Conservation (phyloP, 23 tunicate species). For the Halocynthia aurantium region DNA sequence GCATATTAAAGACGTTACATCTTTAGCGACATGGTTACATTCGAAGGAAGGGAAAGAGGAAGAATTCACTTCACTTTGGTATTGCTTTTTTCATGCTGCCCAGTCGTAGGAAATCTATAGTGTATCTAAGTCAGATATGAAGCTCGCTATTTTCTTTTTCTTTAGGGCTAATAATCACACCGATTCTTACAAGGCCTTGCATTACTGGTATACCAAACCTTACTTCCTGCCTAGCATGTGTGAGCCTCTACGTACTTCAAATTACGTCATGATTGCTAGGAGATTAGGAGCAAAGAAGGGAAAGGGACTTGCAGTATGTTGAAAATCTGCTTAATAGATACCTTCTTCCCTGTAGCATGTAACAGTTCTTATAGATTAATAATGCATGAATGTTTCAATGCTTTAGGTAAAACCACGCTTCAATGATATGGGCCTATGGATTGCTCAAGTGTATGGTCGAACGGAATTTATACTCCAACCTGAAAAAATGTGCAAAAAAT, state of each 20-base stretch:
- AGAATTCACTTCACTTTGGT: slow-evolving; percentile 62
- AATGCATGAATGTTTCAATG: background rate
- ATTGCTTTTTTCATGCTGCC: background rate
- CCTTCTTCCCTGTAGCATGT: too few relatives aligned
- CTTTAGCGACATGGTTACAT: slow-evolving; percentile 17
- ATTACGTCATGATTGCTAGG: slow-evolving; percentile 43
- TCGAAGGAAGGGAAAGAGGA: slow-evolving; percentile 16
- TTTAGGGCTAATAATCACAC: slow-evolving; percentile 38
- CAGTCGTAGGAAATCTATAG: background rate
- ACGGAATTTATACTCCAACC: slow-evolving; percentile 51
- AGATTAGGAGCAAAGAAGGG: slow-evolving; percentile 12
- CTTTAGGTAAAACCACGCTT: slow-evolving; percentile 9
- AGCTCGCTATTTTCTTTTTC: background rate
- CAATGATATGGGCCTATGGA: slow-evolving; percentile 49
- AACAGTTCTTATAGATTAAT: background rate
- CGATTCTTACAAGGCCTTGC: slow-evolving; percentile 38
- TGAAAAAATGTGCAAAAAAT: slow-evolving; percentile 17
- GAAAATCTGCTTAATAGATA: too few relatives aligned
- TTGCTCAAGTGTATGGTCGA: slow-evolving; percentile 52
- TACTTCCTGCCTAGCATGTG: slow-evolving; percentile 87
- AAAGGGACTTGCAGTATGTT: slow-evolving; percentile 33
- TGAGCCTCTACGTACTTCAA: slow-evolving; percentile 33
- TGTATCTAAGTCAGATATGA: background rate
- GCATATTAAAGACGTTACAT: slow-evolving; percentile 7
- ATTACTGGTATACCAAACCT: slow-evolving; percentile 52